Evolutionary conservation across 1,140 invertebrate species (phyloP), one percentile per base, ranked within the genome.

Genomic region (Physella acuta): DNA sequence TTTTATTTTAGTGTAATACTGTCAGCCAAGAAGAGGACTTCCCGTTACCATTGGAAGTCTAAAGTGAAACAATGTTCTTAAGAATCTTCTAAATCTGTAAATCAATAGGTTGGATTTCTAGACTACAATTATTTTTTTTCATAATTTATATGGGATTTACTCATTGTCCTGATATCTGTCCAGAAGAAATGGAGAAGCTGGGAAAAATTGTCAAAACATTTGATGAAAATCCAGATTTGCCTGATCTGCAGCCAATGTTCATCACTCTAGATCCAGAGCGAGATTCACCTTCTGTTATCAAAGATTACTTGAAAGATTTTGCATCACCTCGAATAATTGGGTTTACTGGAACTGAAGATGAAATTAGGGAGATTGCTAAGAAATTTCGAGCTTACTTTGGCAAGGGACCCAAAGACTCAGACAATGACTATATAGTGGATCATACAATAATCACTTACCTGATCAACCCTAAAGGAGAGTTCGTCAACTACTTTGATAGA

Each of bases 121-220:
- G n/a, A n/a, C n/a, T n/a, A n/a, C n/a, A n/a, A n/a, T n/a, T n/a
- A n/a, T n/a, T n/a, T n/a, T n/a, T n/a, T n/a, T n/a, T n/a, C n/a
- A n/a, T n/a, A n/a, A 91, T 99, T 72, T 99, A 99, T 85, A 99
- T 99, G 88, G 98, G 98, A 44, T 99, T 99, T 81, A 99, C 96
- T 0, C 96, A 99, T 84, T 99, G 98, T 83, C 98, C 98, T 1
- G 98, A 99, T 85, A 91, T 99, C 73, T 99, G 98, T 85, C 98
- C 98, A 0, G 98, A 99, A 87, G 97, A 99, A 87, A 87, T 99
- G 71, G 98, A 99, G 83, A 99, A 99, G 87, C 90, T 99, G 88
- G 88, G 91, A 3, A 83, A 87, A 75, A 92, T 93, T 70, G 89
- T 94, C 36, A 87, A 98, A 76, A 88, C 87, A 66, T 87, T 97